phyloP scores from a whole-genome alignment of 2,113 vertebrate species.

The Notarius quadriscutis region DNA sequence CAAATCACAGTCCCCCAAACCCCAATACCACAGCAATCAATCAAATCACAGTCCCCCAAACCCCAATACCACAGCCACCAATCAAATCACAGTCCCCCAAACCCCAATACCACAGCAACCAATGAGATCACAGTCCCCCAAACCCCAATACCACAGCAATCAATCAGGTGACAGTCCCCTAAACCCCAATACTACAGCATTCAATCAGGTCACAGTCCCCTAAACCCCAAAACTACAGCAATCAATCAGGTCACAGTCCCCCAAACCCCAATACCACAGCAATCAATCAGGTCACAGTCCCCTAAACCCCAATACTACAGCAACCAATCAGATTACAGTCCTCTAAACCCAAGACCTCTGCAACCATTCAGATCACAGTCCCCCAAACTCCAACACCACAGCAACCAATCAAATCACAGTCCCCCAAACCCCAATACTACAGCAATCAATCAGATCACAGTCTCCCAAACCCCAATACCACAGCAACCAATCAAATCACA shows the following conservation, averaged over 20 bases:
- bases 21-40: too few relatives aligned
- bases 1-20: too few relatives aligned
- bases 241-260: too few relatives aligned
- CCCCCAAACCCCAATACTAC: background rate
- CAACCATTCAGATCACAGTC: background rate
- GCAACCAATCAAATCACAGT: background rate
- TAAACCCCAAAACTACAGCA: too few relatives aligned
- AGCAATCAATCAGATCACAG: background rate
- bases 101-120: background rate
- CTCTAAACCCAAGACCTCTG: background rate
- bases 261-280: background rate
- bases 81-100: background rate
- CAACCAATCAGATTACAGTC: background rate
- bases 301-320: background rate
- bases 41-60: too few relatives aligned
- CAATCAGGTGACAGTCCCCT: background rate
- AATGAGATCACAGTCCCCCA: background rate
- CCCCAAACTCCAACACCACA: background rate
- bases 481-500: background rate
- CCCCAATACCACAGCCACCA: too few relatives aligned
- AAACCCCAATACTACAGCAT: too few relatives aligned
- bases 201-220: background rate
- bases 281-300: background rate
- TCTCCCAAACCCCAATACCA: background rate
- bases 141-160: background rate